Conservation (phyloP, 2,797 vertebrate genomes). For the Orestias chungarensis region DNA sequence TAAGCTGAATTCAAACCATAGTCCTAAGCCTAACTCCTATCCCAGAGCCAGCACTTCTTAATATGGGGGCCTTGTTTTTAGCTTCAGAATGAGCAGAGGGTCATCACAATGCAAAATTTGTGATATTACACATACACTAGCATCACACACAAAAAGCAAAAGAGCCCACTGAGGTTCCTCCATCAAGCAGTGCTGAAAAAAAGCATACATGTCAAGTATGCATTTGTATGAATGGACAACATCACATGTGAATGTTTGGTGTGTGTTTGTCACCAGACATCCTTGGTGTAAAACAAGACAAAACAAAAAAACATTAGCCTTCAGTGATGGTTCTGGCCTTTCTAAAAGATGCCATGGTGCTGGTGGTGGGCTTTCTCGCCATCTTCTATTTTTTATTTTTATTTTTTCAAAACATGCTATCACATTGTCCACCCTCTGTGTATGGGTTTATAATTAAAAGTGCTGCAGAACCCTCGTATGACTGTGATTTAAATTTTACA, state of each 20-base stretch:
- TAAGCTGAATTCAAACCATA: no score
- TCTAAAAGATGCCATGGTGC: conserved; percentile 55
- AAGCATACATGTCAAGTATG: conserved; percentile 35
- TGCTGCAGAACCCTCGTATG: conserved; percentile 53
- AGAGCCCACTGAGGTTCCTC: conserved; percentile 61
- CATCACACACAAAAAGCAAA: conserved; percentile 40
- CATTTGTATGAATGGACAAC: conserved; percentile 21
- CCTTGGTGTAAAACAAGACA: conserved; percentile 47
- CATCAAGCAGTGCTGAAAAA: conserved; percentile 58
- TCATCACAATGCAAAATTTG: no score
- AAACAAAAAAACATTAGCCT: conserved; percentile 72
- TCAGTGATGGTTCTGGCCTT: conserved; percentile 52
- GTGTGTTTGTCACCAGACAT: conserved; percentile 37
- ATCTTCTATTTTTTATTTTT: conserved; percentile 16
- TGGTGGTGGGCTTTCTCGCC: conserved; percentile 22
- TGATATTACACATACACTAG: conserved; percentile 31
- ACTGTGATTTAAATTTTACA: conserved; percentile 62
- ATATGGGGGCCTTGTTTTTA: no score
- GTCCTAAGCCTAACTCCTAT: no score
- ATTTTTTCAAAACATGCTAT: conserved; percentile 51
- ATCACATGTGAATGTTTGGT: conserved; percentile 17
- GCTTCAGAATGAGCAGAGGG: no score
- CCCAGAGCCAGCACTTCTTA: no score
- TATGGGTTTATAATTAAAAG: conserved; percentile 74
- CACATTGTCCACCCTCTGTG: conserved; percentile 41